Conservation (phyloP, 2,113 vertebrate species). For the Lota lota region DNA sequence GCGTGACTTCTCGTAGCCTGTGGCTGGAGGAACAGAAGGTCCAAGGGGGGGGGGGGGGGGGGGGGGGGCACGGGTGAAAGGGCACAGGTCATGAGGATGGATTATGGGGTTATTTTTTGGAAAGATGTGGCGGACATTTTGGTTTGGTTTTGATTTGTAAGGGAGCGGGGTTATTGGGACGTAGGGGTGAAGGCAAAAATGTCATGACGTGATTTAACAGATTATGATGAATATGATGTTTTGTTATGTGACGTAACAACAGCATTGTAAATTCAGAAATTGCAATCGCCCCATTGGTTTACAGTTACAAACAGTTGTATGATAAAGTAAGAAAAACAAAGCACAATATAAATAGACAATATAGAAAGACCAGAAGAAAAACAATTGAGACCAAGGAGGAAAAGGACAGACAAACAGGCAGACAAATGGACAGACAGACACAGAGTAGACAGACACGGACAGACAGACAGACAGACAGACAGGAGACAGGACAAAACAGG, state of each 20-base stretch:
- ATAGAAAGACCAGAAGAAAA: constrained; percentile 43
- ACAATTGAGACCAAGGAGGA: constrained; percentile 51
- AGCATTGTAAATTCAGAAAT: constrained; percentile 12
- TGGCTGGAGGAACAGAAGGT: constrained; percentile 57
- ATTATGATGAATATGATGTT: background rate
- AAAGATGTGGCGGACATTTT: too few relatives aligned
- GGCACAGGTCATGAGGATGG: constrained; percentile 13
- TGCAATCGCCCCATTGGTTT: constrained; percentile 47
- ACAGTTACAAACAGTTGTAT: constrained; percentile 56
- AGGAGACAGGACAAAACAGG: constrained; percentile 72
- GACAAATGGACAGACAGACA: constrained; percentile 48
- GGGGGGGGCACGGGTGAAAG: background rate
- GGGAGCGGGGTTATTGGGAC: background rate
- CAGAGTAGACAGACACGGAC: constrained; percentile 37
- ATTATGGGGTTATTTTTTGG: constrained; percentile 29
- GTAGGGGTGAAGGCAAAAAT: background rate
- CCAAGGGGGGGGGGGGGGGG: constrained; percentile 1
- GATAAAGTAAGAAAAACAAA: constrained; percentile 38
- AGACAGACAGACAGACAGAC: constrained; percentile 57
- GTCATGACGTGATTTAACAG: background rate
- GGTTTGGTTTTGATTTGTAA: background rate
- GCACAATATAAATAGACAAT: constrained; percentile 1
- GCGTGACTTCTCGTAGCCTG: constrained; percentile 91
- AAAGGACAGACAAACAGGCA: constrained; percentile 49
- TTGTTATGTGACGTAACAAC: constrained; percentile 4